A percentile compares a stretch with the other conserved stretches of the same genome.
Evolutionary conservation across 1,140 invertebrate species (phyloP).

Genomic region (Atta cephalotes): DNA sequence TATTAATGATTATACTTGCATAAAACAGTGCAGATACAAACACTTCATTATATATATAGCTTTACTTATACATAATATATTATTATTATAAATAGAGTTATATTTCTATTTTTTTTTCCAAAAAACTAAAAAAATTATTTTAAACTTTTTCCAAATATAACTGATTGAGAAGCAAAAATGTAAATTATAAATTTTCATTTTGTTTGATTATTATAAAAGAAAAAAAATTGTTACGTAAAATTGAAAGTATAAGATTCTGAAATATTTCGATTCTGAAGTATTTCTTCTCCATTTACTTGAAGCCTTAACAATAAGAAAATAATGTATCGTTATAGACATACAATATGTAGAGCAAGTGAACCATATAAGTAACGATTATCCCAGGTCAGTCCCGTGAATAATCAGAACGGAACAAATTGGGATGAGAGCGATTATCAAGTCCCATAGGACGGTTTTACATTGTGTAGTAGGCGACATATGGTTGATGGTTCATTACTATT

Average conservation of each 20-base stretch:
- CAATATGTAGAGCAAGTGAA: conserved; percentile 15
- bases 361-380: conserved; percentile 64
- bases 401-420: conserved; percentile 78
- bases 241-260: not conserved
- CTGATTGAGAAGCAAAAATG: not conserved
- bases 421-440: conserved; percentile 72
- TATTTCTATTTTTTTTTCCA: not conserved
- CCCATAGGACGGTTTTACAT: conserved; percentile 65
- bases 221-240: not conserved
- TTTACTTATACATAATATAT: not conserved
- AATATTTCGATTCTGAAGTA: not conserved
- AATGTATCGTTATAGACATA: not conserved
- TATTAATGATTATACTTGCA: not conserved
- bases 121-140: not conserved
- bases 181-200: not conserved
- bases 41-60: not conserved
- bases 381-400: conserved; percentile 77
- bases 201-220: not conserved
- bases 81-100: not conserved
- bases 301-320: not conserved
- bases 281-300: not conserved
- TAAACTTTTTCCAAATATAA: not conserved
- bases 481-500: conserved; percentile 67
- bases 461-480: conserved; percentile 71
- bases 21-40: conserved; percentile 32